These are phyloP conservation scores for Emydocephalus ijimae DNA, from an alignment of 2,113 vertebrate species.

Conservation along the genomic window DNA sequence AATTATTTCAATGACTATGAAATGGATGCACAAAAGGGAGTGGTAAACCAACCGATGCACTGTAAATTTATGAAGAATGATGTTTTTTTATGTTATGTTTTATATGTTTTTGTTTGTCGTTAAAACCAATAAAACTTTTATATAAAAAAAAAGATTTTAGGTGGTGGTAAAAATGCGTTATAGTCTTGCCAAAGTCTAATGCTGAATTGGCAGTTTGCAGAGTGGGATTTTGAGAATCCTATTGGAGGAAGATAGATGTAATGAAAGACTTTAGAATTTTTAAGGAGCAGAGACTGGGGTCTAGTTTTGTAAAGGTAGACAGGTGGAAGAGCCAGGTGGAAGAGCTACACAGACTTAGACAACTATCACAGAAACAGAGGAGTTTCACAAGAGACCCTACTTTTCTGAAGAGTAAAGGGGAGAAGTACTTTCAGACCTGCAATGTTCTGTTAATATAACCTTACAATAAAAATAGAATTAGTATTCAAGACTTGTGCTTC, in stretches of 20 bases:
- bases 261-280: background rate
- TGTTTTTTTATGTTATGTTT: too few relatives aligned
- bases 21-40: too few relatives aligned
- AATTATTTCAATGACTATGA: too few relatives aligned
- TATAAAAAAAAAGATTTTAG: background rate
- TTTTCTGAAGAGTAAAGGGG: background rate
- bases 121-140: too few relatives aligned
- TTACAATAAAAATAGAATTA: background rate
- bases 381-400: background rate
- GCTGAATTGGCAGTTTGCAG: background rate
- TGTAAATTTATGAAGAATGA: too few relatives aligned
- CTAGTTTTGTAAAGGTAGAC: background rate
- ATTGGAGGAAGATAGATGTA: background rate
- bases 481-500: background rate
- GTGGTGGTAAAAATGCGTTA: background rate
- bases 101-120: too few relatives aligned
- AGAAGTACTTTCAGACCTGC: background rate
- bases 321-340: background rate
- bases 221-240: background rate
- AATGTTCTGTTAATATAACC: background rate
- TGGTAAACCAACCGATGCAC: too few relatives aligned
- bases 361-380: background rate
- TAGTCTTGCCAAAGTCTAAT: background rate
- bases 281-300: background rate
- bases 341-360: background rate